Evolutionary conservation across 2,888 invertebrate species (phyloP), one percentile per base, ranked within the genome.

Genomic region (Melieria omissa): DNA sequence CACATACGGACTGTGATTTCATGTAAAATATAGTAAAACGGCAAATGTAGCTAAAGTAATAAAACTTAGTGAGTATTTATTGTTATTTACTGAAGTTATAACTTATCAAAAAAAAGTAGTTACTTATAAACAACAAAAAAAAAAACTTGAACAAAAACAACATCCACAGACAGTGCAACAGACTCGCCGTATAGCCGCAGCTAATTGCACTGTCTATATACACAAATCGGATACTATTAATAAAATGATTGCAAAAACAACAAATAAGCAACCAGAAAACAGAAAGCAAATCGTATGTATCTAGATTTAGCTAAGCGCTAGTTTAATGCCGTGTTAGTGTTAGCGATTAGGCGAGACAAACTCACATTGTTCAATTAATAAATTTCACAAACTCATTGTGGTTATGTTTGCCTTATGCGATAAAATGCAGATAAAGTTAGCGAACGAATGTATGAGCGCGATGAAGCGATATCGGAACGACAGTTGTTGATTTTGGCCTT

Each of bases 1-100:
- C 86, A 86, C 86, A 86, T 86, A 85, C 86, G 84, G 86, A 86
- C 86, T 86, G 86, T 86, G 86, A 86, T 86, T 86, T 84, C 82
- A 81, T 81, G 79, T 84, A 83, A 85, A 82, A 81, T 29, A 29
- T 80, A 80, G 78, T 69, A 79, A 78, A 77, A 80, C 74, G 77
- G 71, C 7, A 65, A 44, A 46, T 55, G 29, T 57, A 70, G 55
- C 41, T 6, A 72, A 65, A 62, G 71, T 73, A 75, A 72, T n/a
- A 62, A 65, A 62, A 44, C 45, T 47, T 58, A 49, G 57, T 12
- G 66, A 29, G 29, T 29, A 29, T 29, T 29, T 29, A 29, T 29
- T 29, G 29, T 29, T 29, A 29, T 29, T 29, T 29, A 29, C 29
- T 29, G 29, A 29, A 29, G 29, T 29, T 29, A 29, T 29, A 29